Conservation (phyloP, 1,140 invertebrate species). For the Lanistes nyassanus region DNA sequence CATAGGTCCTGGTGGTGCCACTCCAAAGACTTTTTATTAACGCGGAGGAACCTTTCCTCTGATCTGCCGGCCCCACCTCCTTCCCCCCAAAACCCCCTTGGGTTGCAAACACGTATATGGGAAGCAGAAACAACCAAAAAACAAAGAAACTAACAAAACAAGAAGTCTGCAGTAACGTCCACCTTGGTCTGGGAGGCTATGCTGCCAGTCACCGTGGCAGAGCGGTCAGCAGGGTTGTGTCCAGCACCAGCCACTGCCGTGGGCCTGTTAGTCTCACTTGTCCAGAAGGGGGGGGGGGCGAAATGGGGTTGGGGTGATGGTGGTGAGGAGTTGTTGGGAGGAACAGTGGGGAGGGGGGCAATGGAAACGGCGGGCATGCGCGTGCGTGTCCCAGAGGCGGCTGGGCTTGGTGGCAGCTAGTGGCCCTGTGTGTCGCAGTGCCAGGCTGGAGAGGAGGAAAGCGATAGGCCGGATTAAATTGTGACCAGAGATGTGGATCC, state of each 20-base stretch:
- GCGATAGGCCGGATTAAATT: conserved; percentile 3
- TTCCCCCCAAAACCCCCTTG: no score
- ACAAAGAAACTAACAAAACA: no score
- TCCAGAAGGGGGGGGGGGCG: neutral
- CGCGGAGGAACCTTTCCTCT: no score
- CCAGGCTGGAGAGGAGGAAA: neutral
- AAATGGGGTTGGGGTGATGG: no score
- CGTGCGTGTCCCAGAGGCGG: neutral
- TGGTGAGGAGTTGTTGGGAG: neutral
- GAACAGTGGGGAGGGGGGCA: no score
- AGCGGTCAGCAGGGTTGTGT: no score
- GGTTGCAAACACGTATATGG: no score
- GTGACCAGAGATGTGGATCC: neutral
- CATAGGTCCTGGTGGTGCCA: no score
- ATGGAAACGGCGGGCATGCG: conserved; percentile 1
- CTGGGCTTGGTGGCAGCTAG: neutral
- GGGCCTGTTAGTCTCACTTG: neutral
- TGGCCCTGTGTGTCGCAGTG: neutral
- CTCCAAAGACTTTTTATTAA: no score
- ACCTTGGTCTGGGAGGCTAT: conserved; percentile 5
- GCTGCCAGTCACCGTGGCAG: neutral
- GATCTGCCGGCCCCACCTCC: no score
- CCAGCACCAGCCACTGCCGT: neutral
- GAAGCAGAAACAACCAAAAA: no score
- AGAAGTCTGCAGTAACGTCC: no score